These are phyloP conservation scores for Papilio gigon DNA, from an alignment of 2,888 invertebrate genomes.

Conservation along the genomic window DNA sequence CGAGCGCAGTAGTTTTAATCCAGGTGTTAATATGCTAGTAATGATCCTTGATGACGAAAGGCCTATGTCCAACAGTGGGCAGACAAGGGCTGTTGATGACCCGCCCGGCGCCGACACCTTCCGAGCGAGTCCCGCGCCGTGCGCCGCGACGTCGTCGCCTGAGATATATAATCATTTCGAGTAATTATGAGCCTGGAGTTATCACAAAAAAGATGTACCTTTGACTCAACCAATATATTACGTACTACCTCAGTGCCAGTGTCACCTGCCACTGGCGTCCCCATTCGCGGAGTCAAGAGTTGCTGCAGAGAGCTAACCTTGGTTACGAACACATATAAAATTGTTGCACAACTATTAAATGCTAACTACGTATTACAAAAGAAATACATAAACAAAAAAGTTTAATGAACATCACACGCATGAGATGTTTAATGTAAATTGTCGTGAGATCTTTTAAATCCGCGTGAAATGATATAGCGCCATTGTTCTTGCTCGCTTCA, in stretches of 20 bases:
- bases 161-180: background rate
- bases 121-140: too few relatives aligned
- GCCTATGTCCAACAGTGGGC: too few relatives aligned
- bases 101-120: too few relatives aligned
- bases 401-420: conserved; percentile 22
- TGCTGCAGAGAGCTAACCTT: background rate
- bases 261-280: background rate
- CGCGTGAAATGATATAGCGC: conserved; percentile 31
- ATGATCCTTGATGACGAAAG: too few relatives aligned
- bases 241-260: background rate
- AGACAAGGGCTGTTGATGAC: too few relatives aligned
- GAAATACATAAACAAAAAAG: conserved; percentile 24
- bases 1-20: background rate
- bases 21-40: background rate
- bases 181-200: background rate
- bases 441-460: conserved; percentile 36
- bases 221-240: background rate
- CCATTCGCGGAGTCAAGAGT: background rate
- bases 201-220: background rate
- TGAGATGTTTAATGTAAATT: conserved; percentile 33
- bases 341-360: conserved; percentile 1
- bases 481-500: conserved; percentile 19
- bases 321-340: background rate
- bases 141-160: too few relatives aligned
- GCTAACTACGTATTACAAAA: background rate